Evolutionary conservation across 2,888 invertebrate genomes (phyloP).

Genomic region (Nemurella pictetii): DNA sequence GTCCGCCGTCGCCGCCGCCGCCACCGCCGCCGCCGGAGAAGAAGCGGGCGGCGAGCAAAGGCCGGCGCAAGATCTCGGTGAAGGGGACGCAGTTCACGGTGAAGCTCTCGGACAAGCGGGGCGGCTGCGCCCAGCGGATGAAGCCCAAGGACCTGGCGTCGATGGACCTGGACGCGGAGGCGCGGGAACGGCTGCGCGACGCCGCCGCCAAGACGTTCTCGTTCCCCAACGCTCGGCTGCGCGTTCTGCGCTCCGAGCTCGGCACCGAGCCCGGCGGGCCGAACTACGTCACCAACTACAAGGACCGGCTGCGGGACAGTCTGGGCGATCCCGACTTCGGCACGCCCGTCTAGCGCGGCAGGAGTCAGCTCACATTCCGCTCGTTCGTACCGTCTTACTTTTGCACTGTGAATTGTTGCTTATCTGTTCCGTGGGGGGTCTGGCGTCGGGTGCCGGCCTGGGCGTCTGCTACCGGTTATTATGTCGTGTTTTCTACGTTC

Average conservation of each 20-base stretch:
- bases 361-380: too few species aligned
- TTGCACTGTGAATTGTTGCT: too few species aligned
- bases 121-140: conserved; percentile 39
- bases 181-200: conserved; percentile 7
- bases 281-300: conserved; percentile 20
- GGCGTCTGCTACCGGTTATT: too few species aligned
- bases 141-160: conserved; percentile 24
- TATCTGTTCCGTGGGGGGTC: too few species aligned
- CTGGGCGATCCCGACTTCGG: conserved; percentile 71
- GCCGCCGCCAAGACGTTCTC: background rate
- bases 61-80: conserved; percentile 21
- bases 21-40: background rate
- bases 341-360: conserved; percentile 64
- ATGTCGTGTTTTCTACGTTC: too few species aligned
- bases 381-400: too few species aligned
- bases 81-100: conserved; percentile 29
- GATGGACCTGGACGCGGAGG: conserved; percentile 38
- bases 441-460: too few species aligned
- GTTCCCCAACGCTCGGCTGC: conserved; percentile 13
- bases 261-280: conserved; percentile 31
- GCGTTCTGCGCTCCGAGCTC: conserved; percentile 29
- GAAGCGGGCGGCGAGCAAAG: conserved; percentile 16
- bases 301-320: conserved; percentile 52
- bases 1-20: background rate
- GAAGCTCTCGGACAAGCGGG: conserved; percentile 37